These are phyloP conservation scores for Enoplosus armatus DNA, from an alignment of 2,797 vertebrate genomes.

Conservation along the genomic window DNA sequence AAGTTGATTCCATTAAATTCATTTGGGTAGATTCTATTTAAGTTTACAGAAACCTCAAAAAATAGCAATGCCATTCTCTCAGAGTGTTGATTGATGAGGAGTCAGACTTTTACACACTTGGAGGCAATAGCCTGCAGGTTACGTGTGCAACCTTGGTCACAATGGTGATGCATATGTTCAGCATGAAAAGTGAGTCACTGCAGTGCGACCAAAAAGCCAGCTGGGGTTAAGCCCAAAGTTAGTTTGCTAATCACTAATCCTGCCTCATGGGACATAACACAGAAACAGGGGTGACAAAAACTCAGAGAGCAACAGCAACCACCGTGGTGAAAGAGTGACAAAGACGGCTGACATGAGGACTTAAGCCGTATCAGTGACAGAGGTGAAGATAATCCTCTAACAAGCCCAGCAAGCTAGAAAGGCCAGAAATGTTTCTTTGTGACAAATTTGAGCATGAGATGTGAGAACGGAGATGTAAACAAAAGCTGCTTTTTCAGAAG, in stretches of 20 bases:
- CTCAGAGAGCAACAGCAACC: constrained; percentile 24
- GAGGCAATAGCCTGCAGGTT: constrained; percentile 7
- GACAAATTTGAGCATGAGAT: constrained; percentile 5
- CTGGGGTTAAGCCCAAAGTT: constrained; percentile 53
- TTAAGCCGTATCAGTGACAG: constrained; percentile 53
- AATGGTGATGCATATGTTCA: constrained; percentile 44
- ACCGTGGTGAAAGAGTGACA: constrained; percentile 32
- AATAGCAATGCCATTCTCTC: background rate
- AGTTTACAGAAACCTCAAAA: background rate
- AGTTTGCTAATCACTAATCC: constrained; percentile 50
- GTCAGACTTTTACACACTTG: constrained; percentile 25
- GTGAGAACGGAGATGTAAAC: background rate
- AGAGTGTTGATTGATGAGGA: constrained; percentile 1
- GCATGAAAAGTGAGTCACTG: constrained; percentile 21
- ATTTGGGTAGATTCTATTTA: too few species aligned
- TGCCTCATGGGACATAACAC: constrained; percentile 44
- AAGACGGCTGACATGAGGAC: constrained; percentile 38
- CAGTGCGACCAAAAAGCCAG: constrained; percentile 25
- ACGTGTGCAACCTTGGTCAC: constrained; percentile 11
- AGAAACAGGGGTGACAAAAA: constrained; percentile 61
- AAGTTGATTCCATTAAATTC: too few species aligned
- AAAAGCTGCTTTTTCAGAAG: constrained; percentile 18
- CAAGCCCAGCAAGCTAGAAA: constrained; percentile 44
- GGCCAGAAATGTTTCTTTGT: constrained; percentile 23
- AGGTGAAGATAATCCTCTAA: constrained; percentile 64